Evolutionary conservation across 1,140 invertebrate genomes (phyloP).

Genomic region (Sitophilus oryzae): DNA sequence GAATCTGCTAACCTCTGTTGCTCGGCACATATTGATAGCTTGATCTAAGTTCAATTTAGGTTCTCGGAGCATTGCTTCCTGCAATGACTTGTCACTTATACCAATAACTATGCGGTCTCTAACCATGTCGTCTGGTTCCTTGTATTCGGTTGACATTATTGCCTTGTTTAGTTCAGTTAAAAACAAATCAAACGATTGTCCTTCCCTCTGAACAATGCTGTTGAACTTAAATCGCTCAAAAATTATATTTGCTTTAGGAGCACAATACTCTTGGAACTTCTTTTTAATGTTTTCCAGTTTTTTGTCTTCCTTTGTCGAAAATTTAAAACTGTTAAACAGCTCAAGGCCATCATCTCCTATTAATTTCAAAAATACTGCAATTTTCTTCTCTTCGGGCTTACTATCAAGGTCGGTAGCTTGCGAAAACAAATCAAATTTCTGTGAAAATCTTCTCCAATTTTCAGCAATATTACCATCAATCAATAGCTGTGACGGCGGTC

Average conservation of each 20-base stretch:
- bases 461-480: too few relatives aligned
- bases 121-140: conserved; percentile 25
- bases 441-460: background rate
- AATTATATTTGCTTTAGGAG: too few relatives aligned
- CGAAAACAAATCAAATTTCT: background rate
- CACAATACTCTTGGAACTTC: too few relatives aligned
- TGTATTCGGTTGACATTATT: conserved; percentile 30
- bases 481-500: too few relatives aligned
- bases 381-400: background rate
- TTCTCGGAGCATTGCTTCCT: conserved; percentile 37
- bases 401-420: background rate
- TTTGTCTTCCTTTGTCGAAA: too few relatives aligned
- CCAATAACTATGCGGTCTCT: conserved; percentile 31
- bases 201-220: conserved; percentile 30
- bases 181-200: conserved; percentile 34
- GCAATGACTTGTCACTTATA: conserved; percentile 24
- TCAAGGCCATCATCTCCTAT: background rate
- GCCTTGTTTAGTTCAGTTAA: conserved; percentile 29
- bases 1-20: conserved; percentile 26
- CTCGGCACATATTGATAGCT: too few relatives aligned
- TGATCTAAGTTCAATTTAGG: conserved; percentile 32
- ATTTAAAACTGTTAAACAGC: background rate
- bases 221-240: too few relatives aligned
- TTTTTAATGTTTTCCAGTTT: too few relatives aligned
- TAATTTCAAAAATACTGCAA: background rate